Base-by-base conservation (phyloP, 2,113 vertebrate species). In the Martes martes region DNA sequence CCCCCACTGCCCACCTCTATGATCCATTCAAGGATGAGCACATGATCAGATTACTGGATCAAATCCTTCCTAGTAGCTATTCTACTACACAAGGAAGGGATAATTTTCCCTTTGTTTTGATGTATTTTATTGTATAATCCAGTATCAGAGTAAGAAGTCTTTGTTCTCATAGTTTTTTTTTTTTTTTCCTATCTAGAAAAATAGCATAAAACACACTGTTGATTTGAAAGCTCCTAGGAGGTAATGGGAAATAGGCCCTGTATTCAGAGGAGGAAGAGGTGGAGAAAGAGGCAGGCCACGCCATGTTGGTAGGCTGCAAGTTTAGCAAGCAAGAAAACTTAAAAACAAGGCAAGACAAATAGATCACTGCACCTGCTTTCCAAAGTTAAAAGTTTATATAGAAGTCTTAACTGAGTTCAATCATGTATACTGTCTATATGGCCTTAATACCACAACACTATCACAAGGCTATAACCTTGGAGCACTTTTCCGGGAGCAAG, bases 1-100 rank as follows among this genome's bases (percentile, higher is more conserved):
- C 0, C 2, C 42, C 4, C 19, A 15, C n/a, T 4, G 2, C 2
- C 2, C 1, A 63, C 21, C 7, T 57, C 3, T 80, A 6, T 73
- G 19, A 74, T 67, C 2, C 28, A 13, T 76, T 89, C 9, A 83
- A 3, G 21, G 4, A 73, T 74, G 28, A 81, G 6, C 6, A 45
- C 0, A 13, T 45, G 19, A 86, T 61, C 42, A 23, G 23, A 26
- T 31, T 61, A 1, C 5, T 8, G 42, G 50, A 21, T 79, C 11
- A 76, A 55, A 76, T 1, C 26, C 14, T 74, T 84, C 8, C 14
- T 18, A 45, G 6, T 1, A 39, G 11, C 7, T 71, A 3, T 65
- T 85, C 5, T 42, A 21, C 28, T 71, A 7, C 28, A 79, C 89
- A 67, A 16, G 6, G 1, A 86, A 21, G 42, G 3, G 9, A 39